Conservation (phyloP, 2,888 invertebrate species). For the Tipula helvola region DNA sequence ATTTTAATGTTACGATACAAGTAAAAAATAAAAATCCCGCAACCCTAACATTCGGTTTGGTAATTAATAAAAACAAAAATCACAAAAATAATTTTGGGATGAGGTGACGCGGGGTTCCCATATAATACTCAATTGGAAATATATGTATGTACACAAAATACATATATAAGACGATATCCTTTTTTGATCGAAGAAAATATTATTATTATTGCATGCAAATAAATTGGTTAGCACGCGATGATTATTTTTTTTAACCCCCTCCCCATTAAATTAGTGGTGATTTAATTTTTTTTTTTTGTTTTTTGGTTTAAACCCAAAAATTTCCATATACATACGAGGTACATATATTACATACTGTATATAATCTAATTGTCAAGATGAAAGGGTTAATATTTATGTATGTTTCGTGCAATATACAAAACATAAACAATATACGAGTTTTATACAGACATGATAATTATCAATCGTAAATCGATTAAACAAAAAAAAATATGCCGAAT, state of each 20-base stretch:
- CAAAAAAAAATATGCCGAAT: neutral
- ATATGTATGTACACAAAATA: neutral
- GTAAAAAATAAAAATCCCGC: neutral
- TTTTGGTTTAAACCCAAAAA: neutral
- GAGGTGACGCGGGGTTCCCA: neutral
- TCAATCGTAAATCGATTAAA: conserved; percentile 4
- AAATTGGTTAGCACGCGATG: conserved; percentile 10
- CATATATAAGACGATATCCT: neutral
- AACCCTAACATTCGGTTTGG: conserved; percentile 4
- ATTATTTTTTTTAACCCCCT: neutral
- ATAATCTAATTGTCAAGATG: neutral
- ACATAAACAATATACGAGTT: neutral
- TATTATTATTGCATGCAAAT: conserved; percentile 8
- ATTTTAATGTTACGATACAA: neutral
- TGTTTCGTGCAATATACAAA: neutral
- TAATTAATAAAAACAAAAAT: neutral
- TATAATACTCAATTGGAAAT: neutral
- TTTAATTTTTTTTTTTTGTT: neutral
- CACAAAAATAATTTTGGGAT: neutral
- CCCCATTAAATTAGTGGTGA: neutral
- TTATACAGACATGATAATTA: neutral
- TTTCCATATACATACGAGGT: neutral
- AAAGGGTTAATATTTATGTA: neutral
- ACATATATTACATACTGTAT: neutral
- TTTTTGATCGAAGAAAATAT: conserved; percentile 5